Conservation (phyloP, 2,113 vertebrate species). For the Cinclus mexicanus region DNA sequence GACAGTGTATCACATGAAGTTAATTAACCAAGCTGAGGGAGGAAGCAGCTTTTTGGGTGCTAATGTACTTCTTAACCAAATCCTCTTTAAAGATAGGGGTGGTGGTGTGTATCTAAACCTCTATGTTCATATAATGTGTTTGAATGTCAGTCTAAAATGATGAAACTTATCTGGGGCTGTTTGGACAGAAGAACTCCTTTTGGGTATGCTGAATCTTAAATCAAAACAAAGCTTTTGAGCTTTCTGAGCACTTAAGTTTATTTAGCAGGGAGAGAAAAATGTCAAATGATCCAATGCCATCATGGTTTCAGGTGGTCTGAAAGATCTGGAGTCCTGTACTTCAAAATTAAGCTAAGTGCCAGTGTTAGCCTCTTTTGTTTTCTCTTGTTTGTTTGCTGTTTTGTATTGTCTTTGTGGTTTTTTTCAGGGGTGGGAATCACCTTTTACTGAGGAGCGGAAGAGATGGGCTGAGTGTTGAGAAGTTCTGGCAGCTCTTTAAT, state of each 20-base stretch:
- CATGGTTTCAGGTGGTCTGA: background rate
- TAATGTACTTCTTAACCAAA: background rate
- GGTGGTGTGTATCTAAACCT: background rate
- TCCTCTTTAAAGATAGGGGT: background rate
- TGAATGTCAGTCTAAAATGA: background rate
- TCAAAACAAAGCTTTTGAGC: background rate
- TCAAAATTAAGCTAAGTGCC: background rate
- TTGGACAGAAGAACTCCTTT: background rate
- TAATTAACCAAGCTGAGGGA: background rate
- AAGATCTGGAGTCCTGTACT: background rate
- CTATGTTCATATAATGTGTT: background rate
- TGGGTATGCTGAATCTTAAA: background rate
- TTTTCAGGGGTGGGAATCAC: background rate
- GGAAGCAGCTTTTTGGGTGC: background rate
- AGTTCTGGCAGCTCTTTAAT: background rate
- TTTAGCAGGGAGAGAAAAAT: accelerated
- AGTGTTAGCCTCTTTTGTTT: background rate
- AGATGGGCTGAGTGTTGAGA: background rate
- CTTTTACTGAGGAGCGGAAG: background rate
- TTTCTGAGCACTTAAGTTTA: background rate
- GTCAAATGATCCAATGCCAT: background rate
- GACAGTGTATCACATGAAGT: background rate
- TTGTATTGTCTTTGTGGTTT: background rate
- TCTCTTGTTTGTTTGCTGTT: background rate
- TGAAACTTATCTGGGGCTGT: background rate